Percentiles rank a stretch among this genome's conserved stretches.
phyloP scores from a whole-genome alignment of 2,797 vertebrate species.

The Glyptemys insculpta region DNA sequence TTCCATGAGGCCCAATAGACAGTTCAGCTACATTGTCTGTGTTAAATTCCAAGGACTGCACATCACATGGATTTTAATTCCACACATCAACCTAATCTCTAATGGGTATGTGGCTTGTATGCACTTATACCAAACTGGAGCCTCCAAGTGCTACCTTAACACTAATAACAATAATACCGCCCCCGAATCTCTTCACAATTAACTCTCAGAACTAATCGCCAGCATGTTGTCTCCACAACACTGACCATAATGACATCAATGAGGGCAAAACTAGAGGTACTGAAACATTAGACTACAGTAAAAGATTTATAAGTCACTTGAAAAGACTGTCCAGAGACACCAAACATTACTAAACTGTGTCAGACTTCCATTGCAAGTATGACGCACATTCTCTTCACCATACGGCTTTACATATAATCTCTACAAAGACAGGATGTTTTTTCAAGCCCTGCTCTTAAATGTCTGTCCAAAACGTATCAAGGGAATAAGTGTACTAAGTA shows the following conservation, averaged over 20 bases:
- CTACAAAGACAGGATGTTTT: rapidly evolving
- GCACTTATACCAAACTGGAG: not conserved
- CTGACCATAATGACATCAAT: not conserved
- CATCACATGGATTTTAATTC: not conserved
- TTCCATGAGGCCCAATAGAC: not conserved
- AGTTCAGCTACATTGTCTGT: not conserved
- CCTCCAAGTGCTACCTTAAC: not conserved
- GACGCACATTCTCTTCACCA: rapidly evolving
- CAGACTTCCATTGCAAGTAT: rapidly evolving
- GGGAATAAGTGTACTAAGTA: rapidly evolving
- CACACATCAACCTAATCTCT: not conserved
- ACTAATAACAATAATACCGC: not conserved
- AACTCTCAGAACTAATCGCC: too few species aligned
- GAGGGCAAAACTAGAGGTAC: not conserved
- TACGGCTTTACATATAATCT: rapidly evolving
- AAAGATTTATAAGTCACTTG: not conserved
- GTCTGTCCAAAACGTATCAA: rapidly evolving
- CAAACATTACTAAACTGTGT: rapidly evolving
- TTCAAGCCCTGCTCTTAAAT: rapidly evolving
- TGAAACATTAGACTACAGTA: not conserved
- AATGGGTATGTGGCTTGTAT: not conserved
- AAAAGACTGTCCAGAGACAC: rapidly evolving
- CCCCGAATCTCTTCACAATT: not conserved
- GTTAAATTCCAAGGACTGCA: not conserved
- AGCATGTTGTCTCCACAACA: not conserved